A percentile compares a stretch with the other conserved stretches of the same genome.
phyloP scores from a whole-genome alignment of 2,113 vertebrate genomes.

The Embiotoca jacksoni region DNA sequence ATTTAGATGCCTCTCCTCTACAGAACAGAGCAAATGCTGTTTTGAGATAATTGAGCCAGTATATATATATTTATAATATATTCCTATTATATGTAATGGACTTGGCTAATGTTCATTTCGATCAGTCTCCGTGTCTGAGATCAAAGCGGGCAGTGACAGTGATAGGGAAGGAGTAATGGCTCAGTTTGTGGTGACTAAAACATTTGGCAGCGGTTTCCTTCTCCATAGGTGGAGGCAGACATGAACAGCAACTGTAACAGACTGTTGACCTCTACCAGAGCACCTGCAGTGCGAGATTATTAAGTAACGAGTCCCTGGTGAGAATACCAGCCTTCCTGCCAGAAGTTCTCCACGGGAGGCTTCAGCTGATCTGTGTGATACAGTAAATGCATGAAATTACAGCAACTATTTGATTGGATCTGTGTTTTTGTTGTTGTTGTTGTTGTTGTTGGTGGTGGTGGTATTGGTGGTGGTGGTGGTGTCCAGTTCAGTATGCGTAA shows the following conservation, averaged over 20 bases:
- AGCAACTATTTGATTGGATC: constrained; percentile 51
- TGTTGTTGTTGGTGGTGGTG: not conserved
- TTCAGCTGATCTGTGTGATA: constrained; percentile 70
- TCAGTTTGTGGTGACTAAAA: constrained; percentile 48
- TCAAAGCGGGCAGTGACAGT: constrained; percentile 60
- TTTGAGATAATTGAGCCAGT: constrained; percentile 66
- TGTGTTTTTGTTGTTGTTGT: constrained; percentile 2
- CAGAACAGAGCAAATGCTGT: constrained; percentile 62
- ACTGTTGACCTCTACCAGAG: constrained; percentile 77
- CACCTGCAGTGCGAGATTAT: constrained; percentile 81
- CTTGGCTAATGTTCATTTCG: constrained; percentile 68
- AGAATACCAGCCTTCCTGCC: constrained; percentile 75
- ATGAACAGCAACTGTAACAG: constrained; percentile 69
- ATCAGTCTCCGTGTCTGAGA: constrained; percentile 59
- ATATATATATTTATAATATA: constrained; percentile 49
- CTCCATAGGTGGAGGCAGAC: constrained; percentile 70
- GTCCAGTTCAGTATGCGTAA: constrained; percentile 13
- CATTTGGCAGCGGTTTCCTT: constrained; percentile 68
- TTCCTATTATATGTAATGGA: constrained; percentile 70
- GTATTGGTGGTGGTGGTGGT: not conserved
- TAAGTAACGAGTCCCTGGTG: constrained; percentile 81
- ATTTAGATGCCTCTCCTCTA: constrained; percentile 58
- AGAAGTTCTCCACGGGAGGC: constrained; percentile 72
- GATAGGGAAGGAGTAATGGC: constrained; percentile 68
- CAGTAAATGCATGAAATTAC: constrained; percentile 61